phyloP scores from a whole-genome alignment of 2,888 invertebrate genomes.

The Pachliopta kotzebuea region DNA sequence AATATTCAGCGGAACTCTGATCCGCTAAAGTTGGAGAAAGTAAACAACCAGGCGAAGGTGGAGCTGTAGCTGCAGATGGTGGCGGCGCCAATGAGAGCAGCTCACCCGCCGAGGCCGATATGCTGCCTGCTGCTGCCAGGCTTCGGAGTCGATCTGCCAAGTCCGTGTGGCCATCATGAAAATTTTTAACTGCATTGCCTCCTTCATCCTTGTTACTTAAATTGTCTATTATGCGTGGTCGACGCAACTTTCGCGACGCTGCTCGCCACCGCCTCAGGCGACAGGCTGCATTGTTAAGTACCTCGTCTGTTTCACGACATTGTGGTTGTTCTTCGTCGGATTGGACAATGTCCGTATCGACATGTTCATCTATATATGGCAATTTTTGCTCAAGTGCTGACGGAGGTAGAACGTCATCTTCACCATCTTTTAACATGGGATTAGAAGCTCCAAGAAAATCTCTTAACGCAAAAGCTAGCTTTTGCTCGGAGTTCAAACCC shows the following conservation, averaged over 20 bases:
- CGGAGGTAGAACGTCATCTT: conserved; percentile 46
- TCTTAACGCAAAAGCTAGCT: conserved; percentile 60
- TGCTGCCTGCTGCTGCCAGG: conserved; percentile 70
- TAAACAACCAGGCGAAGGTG: conserved; percentile 71
- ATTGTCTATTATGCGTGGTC: conserved; percentile 74
- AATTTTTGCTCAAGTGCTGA: conserved; percentile 50
- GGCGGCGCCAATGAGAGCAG: conserved; percentile 71
- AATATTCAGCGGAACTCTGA: conserved; percentile 67
- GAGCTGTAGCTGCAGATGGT: conserved; percentile 72
- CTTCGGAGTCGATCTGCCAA: conserved; percentile 68
- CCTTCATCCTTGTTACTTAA: conserved; percentile 57
- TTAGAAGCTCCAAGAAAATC: conserved; percentile 59
- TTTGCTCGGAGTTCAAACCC: conserved; percentile 59
- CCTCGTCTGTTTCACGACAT: conserved; percentile 60
- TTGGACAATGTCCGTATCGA: conserved; percentile 46
- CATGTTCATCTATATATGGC: conserved; percentile 66
- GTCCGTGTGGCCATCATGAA: conserved; percentile 64
- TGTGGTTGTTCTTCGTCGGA: conserved; percentile 60
- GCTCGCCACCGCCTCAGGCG: conserved; percentile 75
- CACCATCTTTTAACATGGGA: conserved; percentile 19
- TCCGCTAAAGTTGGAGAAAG: conserved; percentile 70
- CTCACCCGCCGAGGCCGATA: conserved; percentile 70
- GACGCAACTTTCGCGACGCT: conserved; percentile 72
- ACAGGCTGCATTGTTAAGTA: conserved; percentile 69
- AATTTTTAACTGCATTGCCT: conserved; percentile 43